Percentiles rank a stretch among this genome's conserved stretches.
These are phyloP conservation scores for Chrysolina americana DNA, from an alignment of 2,888 invertebrate genomes.

Conservation along the genomic window DNA sequence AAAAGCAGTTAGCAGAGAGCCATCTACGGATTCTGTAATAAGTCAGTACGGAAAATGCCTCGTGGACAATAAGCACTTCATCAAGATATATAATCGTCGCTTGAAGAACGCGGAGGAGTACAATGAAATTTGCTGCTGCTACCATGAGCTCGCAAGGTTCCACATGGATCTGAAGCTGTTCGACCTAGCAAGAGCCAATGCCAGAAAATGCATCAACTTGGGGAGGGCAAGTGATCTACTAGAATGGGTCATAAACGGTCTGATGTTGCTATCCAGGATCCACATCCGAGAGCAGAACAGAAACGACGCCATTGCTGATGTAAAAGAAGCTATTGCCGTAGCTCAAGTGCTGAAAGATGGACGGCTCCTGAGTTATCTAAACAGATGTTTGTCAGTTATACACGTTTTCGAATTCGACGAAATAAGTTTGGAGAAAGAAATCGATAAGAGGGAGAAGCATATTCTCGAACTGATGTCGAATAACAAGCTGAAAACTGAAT, in stretches of 20 bases:
- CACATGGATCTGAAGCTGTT: constrained; percentile 66
- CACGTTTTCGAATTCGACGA: constrained; percentile 66
- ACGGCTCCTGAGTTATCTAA: constrained; percentile 62
- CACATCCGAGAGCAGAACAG: constrained; percentile 69
- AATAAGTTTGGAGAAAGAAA: constrained; percentile 47
- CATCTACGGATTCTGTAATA: constrained; percentile 66
- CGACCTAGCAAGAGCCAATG: constrained; percentile 68
- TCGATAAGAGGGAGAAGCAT: constrained; percentile 59
- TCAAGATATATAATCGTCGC: constrained; percentile 59
- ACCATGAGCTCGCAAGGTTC: constrained; percentile 69
- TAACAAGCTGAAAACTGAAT: constrained; percentile 65
- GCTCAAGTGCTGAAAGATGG: constrained; percentile 64
- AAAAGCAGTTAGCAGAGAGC: constrained; percentile 58
- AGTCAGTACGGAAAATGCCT: constrained; percentile 60
- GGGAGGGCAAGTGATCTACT: constrained; percentile 60
- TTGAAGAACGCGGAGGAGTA: constrained; percentile 59
- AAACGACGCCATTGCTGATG: constrained; percentile 69
- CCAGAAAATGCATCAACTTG: constrained; percentile 64
- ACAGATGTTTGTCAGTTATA: constrained; percentile 55
- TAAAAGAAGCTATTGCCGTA: constrained; percentile 58
- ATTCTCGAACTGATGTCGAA: constrained; percentile 68
- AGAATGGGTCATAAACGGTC: constrained; percentile 69
- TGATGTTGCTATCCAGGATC: constrained; percentile 67
- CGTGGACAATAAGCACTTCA: constrained; percentile 61
- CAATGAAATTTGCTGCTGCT: constrained; percentile 69